Conservation (phyloP, 2,888 invertebrate species). For the Malacosoma neustria region DNA sequence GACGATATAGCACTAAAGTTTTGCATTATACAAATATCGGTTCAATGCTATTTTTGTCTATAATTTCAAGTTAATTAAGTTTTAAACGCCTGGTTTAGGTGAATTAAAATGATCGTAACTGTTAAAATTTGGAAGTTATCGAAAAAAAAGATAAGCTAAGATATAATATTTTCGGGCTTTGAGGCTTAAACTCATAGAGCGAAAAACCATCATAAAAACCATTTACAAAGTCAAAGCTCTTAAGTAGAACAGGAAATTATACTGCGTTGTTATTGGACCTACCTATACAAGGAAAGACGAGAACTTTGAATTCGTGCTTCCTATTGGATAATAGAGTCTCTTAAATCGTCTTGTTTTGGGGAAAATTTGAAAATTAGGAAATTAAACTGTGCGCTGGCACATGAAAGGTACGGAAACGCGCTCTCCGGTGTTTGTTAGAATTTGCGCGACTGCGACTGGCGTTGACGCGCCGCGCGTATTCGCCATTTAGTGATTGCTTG, state of each 20-base stretch:
- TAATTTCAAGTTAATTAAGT: too few relatives aligned
- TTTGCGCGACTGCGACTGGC: conserved; percentile 25
- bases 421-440: conserved; percentile 18
- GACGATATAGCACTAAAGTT: too few relatives aligned
- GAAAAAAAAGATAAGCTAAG: too few relatives aligned
- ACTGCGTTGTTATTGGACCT: conserved; percentile 45
- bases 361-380: conserved; percentile 66
- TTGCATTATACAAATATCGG: too few relatives aligned
- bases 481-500: too few relatives aligned
- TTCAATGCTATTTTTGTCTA: too few relatives aligned
- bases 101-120: too few relatives aligned
- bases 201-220: conserved; percentile 38
- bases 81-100: too few relatives aligned
- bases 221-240: conserved; percentile 57
- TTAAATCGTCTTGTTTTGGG: conserved; percentile 47
- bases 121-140: too few relatives aligned
- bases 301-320: conserved; percentile 53
- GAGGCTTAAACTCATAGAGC: conserved; percentile 23
- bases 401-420: conserved; percentile 55
- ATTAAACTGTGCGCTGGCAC: conserved; percentile 54
- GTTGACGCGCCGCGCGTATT: conserved; percentile 1
- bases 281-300: conserved; percentile 11
- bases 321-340: conserved; percentile 66
- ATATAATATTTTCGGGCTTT: not conserved
- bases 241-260: conserved; percentile 67